Evolutionary conservation across 2,797 vertebrate genomes (phyloP), one percentile per base, ranked within the genome.

Genomic region (Sardinella longiceps): DNA sequence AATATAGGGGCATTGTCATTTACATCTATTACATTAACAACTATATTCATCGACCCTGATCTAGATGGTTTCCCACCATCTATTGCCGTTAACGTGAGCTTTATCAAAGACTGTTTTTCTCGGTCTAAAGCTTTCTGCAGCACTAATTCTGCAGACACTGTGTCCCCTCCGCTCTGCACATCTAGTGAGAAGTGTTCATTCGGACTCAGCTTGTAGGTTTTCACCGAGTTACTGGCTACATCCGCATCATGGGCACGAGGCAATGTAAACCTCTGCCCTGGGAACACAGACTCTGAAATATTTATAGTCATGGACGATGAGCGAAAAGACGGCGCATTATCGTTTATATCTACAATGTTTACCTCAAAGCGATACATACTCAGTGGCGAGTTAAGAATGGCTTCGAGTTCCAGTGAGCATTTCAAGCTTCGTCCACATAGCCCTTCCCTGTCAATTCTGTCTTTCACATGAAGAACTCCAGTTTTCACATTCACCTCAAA

Each of bases 401-500:
- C 85, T 91, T 98, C 96, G 89, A 98, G 91, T 90, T 94, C 94
- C 82, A 98, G 94, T 33, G 96, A 93, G 87, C 97, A 98, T 86
- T 95, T 89, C 9, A 88, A 91, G 74, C 92, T 93, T 82, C 95
- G 95, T 58, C 94, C 92, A 25, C 98, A 98, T 28, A 98, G 92
- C 50, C 92, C 92, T 87, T 98, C 97, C 5, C 97, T 93, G 90
- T 98, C 97, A 85, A 98, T 94, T 82, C 95, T 95, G 89, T 97
- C 96, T 90, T 93, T 94, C 63, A 98, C 95, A 88, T 96, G 92
- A 83, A 98, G 94, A 15, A 91, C 89, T 2, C 97, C 97, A 2
- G 93, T 97, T 20, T 95, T 93, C 45, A 93, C 83, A 83, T 97
- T 95, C 83, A 97, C 91, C 82, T 97, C 95, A 84, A 98, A 95